A percentile compares a stretch with the other conserved stretches of the same genome.
Conservation (phyloP, 2,797 vertebrate species). For the Dermochelys coriacea region DNA sequence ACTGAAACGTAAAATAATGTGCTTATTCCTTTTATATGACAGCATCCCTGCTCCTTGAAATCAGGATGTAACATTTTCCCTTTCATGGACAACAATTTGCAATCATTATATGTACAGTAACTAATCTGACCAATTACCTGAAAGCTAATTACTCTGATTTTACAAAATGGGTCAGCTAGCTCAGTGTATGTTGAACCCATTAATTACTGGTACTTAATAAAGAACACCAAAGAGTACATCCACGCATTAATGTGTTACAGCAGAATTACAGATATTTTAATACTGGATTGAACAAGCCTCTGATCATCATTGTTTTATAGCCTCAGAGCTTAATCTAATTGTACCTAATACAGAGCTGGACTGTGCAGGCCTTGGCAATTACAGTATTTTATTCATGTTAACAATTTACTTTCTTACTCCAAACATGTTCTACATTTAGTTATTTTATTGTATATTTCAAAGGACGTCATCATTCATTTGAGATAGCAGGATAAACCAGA, state of each 20-base stretch:
- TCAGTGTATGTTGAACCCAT: slow-evolving; percentile 67
- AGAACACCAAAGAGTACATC: slow-evolving; percentile 71
- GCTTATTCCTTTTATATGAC: slow-evolving; percentile 68
- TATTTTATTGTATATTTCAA: neutral
- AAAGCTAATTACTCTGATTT: slow-evolving; percentile 73
- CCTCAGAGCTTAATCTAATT: slow-evolving; percentile 78
- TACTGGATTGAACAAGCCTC: slow-evolving; percentile 71
- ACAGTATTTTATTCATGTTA: slow-evolving; percentile 44
- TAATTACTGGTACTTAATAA: slow-evolving; percentile 81
- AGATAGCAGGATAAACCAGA: slow-evolving; percentile 33
- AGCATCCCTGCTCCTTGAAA: slow-evolving; percentile 64
- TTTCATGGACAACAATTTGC: slow-evolving; percentile 47
- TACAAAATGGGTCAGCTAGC: slow-evolving; percentile 69
- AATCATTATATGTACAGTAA: slow-evolving; percentile 66
- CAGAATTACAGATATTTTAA: slow-evolving; percentile 77
- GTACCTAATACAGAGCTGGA: slow-evolving; percentile 45
- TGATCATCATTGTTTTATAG: slow-evolving; percentile 75
- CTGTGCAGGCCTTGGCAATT: slow-evolving; percentile 59
- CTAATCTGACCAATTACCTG: slow-evolving; percentile 75
- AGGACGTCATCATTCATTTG: slow-evolving; percentile 11
- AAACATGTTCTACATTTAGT: slow-evolving; percentile 33
- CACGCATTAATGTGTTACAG: slow-evolving; percentile 73
- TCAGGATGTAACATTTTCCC: slow-evolving; percentile 61
- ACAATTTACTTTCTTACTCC: slow-evolving; percentile 43
- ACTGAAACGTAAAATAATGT: slow-evolving; percentile 79